Percentiles rank a stretch among this genome's conserved stretches.
These are phyloP conservation scores for Ichneumon xanthorius DNA, from an alignment of 2,888 invertebrate species.

Conservation along the genomic window DNA sequence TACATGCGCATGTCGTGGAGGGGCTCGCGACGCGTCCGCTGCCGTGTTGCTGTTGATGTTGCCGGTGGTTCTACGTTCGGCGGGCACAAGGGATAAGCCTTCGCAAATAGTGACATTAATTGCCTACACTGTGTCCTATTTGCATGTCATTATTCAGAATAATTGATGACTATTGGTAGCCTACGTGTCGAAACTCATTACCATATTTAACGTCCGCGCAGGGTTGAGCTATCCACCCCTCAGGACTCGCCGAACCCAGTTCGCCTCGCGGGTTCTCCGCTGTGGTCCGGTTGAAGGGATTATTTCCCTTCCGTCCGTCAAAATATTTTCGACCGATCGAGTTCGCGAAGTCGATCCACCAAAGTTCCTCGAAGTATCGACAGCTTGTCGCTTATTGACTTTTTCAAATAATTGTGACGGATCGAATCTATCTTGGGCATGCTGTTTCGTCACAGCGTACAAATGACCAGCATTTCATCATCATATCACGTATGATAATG, in stretches of 20 bases:
- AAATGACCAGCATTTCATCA: too few relatives aligned
- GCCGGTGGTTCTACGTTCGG: slow-evolving; percentile 66
- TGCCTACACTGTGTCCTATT: slow-evolving; percentile 81
- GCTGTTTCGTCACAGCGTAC: too few relatives aligned
- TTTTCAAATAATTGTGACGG: too few relatives aligned
- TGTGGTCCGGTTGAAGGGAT: too few relatives aligned
- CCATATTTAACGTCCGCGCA: slow-evolving; percentile 77
- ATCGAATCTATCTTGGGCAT: too few relatives aligned
- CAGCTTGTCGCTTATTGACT: too few relatives aligned
- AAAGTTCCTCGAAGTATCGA: too few relatives aligned
- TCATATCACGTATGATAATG: too few relatives aligned
- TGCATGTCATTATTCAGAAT: slow-evolving; percentile 83
- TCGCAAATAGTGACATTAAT: slow-evolving; percentile 83
- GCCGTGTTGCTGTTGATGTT: slow-evolving; percentile 56
- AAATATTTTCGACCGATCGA: too few relatives aligned
- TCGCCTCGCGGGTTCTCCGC: not conserved
- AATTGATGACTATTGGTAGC: slow-evolving; percentile 83
- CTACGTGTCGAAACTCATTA: slow-evolving; percentile 81
- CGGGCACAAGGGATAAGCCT: slow-evolving; percentile 79
- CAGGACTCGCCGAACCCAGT: not conserved
- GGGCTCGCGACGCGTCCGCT: slow-evolving; percentile 41
- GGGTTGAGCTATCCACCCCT: slow-evolving; percentile 40
- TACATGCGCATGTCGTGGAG: slow-evolving; percentile 23
- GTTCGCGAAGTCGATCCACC: too few relatives aligned
- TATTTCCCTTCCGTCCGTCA: too few relatives aligned